Base-by-base conservation (phyloP, 1,140 invertebrate genomes). In the Nephotettix cincticeps region DNA sequence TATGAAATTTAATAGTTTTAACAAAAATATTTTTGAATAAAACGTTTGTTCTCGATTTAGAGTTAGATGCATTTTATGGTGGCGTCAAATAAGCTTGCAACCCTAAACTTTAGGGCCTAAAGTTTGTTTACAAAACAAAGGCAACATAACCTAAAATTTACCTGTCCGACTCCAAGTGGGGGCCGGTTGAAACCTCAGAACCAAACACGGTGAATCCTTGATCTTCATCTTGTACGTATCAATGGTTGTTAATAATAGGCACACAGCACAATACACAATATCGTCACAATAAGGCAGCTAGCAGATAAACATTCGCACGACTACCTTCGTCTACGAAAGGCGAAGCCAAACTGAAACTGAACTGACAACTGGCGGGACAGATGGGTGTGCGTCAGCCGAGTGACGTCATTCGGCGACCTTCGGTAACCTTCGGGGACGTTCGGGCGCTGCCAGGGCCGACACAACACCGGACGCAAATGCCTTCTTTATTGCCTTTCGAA, bases 161-260 rank as follows among this genome's bases (percentile, higher is more conserved):
- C 74, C 74, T 70, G 72, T 75, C 25, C 74, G 64, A 40, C 74
- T 75, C 74, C 74, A 75, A 2, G 74, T 75, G 47, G 74, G 74
- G 6, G 71, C 58, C 0, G 74, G 74, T 9, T 43, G 67, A n/a
- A 75, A 56, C 21, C 70, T 68, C n/a, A 75, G 43, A 2, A 75
- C 72, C n/a, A 75, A 64, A 66, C 74, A 75, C 1, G 74, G 74
- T n/a, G 72, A 71, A 64, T 74, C 71, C 63, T 73, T 75, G 32
- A 72, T 73, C 72, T 73, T 75, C 25, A 36, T 72, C 6, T 17
- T 66, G 36, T 61, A 2, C 23, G 1, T 28, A 61, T 28, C 21
- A 30, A 61, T 17, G 6, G 56, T 36, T 36, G 27, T 17, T 61
- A 61, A 61, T 6, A 32, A 27, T 19, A 65, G 28, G 14, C 30